Evolutionary conservation across 2,113 vertebrate genomes (phyloP), one percentile per base, ranked within the genome.

Genomic region (Fukomys damarensis): DNA sequence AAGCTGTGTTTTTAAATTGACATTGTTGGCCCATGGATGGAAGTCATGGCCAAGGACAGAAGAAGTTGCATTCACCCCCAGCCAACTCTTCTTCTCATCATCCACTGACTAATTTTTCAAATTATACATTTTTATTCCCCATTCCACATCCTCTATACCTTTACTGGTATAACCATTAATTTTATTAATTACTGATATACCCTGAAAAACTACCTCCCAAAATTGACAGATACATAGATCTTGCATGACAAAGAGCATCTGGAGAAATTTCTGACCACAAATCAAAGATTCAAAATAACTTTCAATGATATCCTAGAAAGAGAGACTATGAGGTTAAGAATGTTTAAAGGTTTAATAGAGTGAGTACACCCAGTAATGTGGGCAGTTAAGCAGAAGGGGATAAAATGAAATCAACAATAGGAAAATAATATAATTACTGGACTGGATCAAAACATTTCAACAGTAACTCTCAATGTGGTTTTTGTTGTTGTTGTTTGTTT

Each of bases 1-100:
- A 96, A 80, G 89, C 89, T 87, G 85, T 89, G 41, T 92, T 95
- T 92, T 89, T 38, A 74, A 87, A 93, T 91, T 93, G 3, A 26
- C 14, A 77, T 26, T 19, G 43, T 49, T 77, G 41, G 4, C 11
- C 12, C 10, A 13, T 5, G 4, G 10, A 26, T 43, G 2, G 22
- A 74, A 43, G 41, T 74, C 70, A 28, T 74, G 41, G 11, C 41
- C 70, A 43, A 74, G 4, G 70, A 26, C 70, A 22, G 68, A 41
- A 72, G 41, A n/a, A 4, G 2, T 3, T 2, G 7, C 20, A 72
- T 41, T 72, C 10, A 72, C 9, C 20, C 20, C 38, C 19, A 72
- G 8, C 68, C n/a, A 72, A 72, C 38, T 72, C 38, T 68, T 68
- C 66, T 38, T 72, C 10, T 43, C 22, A 43, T 74, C 22, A 26